phyloP scores from a whole-genome alignment of 1,140 invertebrate genomes.

The Aphis craccivora region DNA sequence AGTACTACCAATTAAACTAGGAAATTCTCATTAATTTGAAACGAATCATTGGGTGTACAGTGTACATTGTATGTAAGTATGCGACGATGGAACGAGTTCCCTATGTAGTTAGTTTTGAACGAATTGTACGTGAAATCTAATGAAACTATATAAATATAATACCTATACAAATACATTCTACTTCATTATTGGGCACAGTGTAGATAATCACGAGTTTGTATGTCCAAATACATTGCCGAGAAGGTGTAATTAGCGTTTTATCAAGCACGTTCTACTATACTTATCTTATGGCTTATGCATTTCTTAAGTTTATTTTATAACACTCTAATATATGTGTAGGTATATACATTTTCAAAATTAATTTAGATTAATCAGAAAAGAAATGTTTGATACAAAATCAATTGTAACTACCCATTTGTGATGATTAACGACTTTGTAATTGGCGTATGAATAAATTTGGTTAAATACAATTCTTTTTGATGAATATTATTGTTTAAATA shows the following conservation, averaged over 20 bases:
- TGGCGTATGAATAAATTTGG: background rate
- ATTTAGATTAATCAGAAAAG: background rate
- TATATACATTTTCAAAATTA: background rate
- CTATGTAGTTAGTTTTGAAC: background rate
- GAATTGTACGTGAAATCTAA: slow-evolving; percentile 35
- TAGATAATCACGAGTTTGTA: background rate
- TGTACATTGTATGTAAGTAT: background rate
- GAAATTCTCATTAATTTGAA: slow-evolving; percentile 49
- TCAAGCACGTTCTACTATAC: background rate
- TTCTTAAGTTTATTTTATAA: background rate
- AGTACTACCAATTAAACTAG: slow-evolving; percentile 46
- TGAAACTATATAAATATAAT: slow-evolving; percentile 20
- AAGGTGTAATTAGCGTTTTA: slow-evolving; percentile 20
- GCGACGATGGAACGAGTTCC: background rate
- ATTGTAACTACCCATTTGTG: background rate
- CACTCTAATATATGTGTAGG: background rate
- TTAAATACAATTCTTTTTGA: background rate
- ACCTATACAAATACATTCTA: background rate
- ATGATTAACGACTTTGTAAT: background rate
- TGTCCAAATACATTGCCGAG: background rate
- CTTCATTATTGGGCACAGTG: background rate
- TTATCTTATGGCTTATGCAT: background rate
- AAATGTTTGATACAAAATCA: background rate
- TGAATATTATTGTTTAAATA: background rate
- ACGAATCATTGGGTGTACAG: background rate